Evolutionary conservation across 2,797 vertebrate species (phyloP), one percentile per base, ranked within the genome.

Genomic region (Serranus cabrilla): DNA sequence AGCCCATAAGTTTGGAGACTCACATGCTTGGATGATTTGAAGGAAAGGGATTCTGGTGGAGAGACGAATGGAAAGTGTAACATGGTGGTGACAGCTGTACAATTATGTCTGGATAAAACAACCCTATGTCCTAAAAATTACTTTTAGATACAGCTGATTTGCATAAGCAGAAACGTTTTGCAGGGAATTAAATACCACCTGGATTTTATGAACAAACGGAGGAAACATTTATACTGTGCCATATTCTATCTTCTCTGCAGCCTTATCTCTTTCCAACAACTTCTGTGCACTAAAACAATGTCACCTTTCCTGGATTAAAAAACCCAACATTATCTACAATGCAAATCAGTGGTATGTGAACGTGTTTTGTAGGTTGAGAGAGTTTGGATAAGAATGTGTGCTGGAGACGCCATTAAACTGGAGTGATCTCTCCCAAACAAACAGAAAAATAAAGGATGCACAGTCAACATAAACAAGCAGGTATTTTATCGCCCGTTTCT

Each of bases 1-100:
- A 86, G 76, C 64, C 70, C 45, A 23, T 76, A 68, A 71, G 62
- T 74, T 75, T 70, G 54, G 39, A 25, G 74, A 58, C 66, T 76
- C n/a, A 52, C 67, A 80, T 14, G 62, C 57, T 81, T 57, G 61
- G 63, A 74, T 25, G 71, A 42, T 45, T 72, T 57, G 14, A 21
- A 20, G 37, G 60, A 34, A 68, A 60, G 23, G 49, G 74, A 81
- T 78, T 83, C 25, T 72, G 77, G n/a, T 25, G 21, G 57, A 25
- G 42, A 16, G 67, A 72, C 47, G 50, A 51, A 73, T n/a, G n/a
- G 21, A 55, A 68, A 72, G 43, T 49, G 47, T 14, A 52, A 54
- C 71, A 46, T 27, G 56, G 23, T 14, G 56, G 73, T 42, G 68
- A 67, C 46, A 71, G 80, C 70, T 83, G 84, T 42, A 42, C 54